phyloP scores from a whole-genome alignment of 2,113 vertebrate species.

The Micronycteris hirsuta region DNA sequence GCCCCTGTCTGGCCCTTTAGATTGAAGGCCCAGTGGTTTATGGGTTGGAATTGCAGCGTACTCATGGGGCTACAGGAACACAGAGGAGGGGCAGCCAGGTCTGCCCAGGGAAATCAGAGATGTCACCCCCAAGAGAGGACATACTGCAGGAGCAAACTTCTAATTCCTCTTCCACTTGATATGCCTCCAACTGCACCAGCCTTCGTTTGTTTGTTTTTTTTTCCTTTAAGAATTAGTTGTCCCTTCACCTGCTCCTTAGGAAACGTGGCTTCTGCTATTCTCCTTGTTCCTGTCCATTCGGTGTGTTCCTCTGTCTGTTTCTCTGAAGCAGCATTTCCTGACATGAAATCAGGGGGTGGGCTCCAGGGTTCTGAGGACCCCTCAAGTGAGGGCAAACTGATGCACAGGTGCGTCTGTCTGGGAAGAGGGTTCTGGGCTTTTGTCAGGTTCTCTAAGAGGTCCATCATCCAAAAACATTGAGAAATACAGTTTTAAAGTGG shows the following conservation, averaged over 20 bases:
- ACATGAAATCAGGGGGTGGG: background rate
- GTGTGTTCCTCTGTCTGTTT: background rate
- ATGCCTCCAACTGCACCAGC: background rate
- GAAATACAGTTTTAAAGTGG: background rate
- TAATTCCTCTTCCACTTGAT: background rate
- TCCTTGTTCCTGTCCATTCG: background rate
- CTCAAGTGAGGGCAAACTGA: background rate
- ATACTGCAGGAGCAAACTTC: background rate
- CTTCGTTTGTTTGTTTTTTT: background rate
- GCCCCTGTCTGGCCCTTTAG: background rate
- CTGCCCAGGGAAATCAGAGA: background rate
- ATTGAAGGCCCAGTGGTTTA: background rate
- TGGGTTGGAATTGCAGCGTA: background rate
- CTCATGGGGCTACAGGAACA: background rate
- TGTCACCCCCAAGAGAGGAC: background rate
- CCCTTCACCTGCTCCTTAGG: background rate
- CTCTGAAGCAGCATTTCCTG: background rate
- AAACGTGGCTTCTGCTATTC: background rate
- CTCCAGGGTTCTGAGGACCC: background rate
- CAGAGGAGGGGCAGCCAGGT: background rate
- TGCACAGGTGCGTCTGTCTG: background rate
- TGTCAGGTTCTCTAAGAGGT: background rate
- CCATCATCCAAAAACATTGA: background rate
- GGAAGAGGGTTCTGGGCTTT: background rate
- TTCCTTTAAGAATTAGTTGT: background rate